phyloP scores from a whole-genome alignment of 2,113 vertebrate genomes.

The Phasianus colchicus region DNA sequence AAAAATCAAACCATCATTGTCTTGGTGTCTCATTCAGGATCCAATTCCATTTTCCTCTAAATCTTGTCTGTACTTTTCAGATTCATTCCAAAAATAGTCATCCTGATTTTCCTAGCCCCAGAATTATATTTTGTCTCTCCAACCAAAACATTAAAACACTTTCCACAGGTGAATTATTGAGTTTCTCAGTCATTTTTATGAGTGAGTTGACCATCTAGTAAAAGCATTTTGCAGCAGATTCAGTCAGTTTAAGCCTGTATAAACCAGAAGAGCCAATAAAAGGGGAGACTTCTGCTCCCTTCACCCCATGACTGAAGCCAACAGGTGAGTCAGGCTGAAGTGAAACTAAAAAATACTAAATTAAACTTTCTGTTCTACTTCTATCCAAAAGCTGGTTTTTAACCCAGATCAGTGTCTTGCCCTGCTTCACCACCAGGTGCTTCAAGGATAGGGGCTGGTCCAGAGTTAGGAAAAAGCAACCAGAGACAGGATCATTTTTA shows the following conservation, averaged over 20 bases:
- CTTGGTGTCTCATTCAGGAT: background rate
- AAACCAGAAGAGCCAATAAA: background rate
- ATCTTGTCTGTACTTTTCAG: background rate
- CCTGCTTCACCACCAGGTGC: background rate
- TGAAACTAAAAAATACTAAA: background rate
- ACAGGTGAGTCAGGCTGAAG: background rate
- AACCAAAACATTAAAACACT: background rate
- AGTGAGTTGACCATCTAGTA: background rate
- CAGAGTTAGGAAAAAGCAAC: background rate
- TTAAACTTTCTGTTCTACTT: background rate
- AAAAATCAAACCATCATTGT: background rate
- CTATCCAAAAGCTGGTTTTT: background rate
- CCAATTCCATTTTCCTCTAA: background rate
- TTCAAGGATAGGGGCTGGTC: background rate
- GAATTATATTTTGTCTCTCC: background rate
- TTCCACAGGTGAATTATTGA: background rate
- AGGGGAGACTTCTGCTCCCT: background rate
- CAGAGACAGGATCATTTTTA: background rate
- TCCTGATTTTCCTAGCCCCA: background rate
- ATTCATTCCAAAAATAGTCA: background rate
- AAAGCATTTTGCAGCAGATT: background rate
- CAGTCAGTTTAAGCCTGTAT: background rate
- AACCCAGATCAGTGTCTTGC: background rate
- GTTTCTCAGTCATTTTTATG: background rate
- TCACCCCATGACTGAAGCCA: background rate